A percentile compares a stretch with the other conserved stretches of the same genome.
These are phyloP conservation scores for Cataglyphis hispanica DNA, from an alignment of 1,140 invertebrate genomes.

Conservation along the genomic window DNA sequence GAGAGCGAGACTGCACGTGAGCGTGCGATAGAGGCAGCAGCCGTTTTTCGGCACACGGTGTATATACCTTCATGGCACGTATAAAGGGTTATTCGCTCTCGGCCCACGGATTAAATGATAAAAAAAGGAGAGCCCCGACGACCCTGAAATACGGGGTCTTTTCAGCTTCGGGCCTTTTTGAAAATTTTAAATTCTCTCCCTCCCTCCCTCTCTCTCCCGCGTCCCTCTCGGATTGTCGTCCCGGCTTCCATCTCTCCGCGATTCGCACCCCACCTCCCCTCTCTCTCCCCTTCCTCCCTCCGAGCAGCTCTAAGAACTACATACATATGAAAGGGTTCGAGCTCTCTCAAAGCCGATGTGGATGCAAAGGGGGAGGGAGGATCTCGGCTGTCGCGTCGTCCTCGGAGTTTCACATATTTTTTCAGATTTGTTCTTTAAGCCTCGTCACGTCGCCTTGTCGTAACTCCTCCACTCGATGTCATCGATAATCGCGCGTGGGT, in stretches of 20 bases:
- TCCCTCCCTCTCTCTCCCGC: slow-evolving; percentile 21
- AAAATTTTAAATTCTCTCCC: slow-evolving; percentile 83
- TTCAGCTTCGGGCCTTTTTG: slow-evolving; percentile 84
- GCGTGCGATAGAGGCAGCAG: slow-evolving; percentile 26
- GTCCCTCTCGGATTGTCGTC: slow-evolving; percentile 1
- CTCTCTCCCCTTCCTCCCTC: no score
- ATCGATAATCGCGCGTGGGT: slow-evolving; percentile 67
- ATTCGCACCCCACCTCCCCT: slow-evolving; percentile 28
- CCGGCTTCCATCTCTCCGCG: slow-evolving; percentile 70
- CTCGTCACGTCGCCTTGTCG: slow-evolving; percentile 81
- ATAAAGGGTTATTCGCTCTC: slow-evolving; percentile 86
- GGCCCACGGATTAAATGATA: slow-evolving; percentile 86
- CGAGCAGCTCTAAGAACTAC: slow-evolving; percentile 83
- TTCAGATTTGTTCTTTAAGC: slow-evolving; percentile 86
- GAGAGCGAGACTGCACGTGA: slow-evolving; percentile 57
- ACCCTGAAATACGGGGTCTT: slow-evolving; percentile 84
- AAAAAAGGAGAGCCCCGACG: slow-evolving; percentile 78
- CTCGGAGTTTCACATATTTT: slow-evolving; percentile 85
- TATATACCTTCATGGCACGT: slow-evolving; percentile 39
- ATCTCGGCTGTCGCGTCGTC: slow-evolving; percentile 64
- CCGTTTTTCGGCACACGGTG: slow-evolving; percentile 54
- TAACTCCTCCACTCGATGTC: slow-evolving; percentile 64
- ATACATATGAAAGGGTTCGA: slow-evolving; percentile 81
- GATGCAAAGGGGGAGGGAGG: slow-evolving; percentile 72
- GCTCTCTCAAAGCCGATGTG: slow-evolving; percentile 76